Percentiles rank a stretch among this genome's conserved stretches.
Conservation (phyloP, 2,797 vertebrate species). For the Botia almorhae region DNA sequence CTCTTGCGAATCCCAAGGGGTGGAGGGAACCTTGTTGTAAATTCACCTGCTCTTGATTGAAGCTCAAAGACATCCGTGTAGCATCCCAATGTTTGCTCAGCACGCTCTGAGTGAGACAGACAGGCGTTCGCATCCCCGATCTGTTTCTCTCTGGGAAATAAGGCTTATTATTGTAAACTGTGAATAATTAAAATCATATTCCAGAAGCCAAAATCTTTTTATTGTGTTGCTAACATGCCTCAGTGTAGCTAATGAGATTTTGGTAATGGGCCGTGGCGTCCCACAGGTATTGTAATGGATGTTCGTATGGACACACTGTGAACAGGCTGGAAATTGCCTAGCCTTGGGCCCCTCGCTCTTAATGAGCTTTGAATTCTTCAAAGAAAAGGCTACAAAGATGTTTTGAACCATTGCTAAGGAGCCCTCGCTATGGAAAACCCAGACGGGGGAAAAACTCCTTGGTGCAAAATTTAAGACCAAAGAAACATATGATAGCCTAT, state of each 20-base stretch:
- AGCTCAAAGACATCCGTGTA: background rate
- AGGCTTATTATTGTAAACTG: slow-evolving; percentile 49
- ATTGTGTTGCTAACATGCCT: slow-evolving; percentile 53
- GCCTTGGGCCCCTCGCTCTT: slow-evolving; percentile 46
- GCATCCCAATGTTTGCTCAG: background rate
- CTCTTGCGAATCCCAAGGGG: background rate
- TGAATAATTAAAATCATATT: slow-evolving; percentile 50
- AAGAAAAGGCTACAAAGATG: slow-evolving; percentile 17
- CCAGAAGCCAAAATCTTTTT: slow-evolving; percentile 45
- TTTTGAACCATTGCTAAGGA: slow-evolving; percentile 34
- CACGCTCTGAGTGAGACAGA: background rate
- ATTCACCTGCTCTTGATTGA: slow-evolving; percentile 32
- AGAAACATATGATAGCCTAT: background rate
- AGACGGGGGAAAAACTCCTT: background rate
- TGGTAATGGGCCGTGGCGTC: slow-evolving; percentile 58
- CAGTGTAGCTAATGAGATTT: slow-evolving; percentile 58
- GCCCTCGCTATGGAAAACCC: background rate
- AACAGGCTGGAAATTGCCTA: slow-evolving; percentile 45
- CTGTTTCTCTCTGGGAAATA: slow-evolving; percentile 30
- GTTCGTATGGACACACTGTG: slow-evolving; percentile 43
- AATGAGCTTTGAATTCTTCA: slow-evolving; percentile 58
- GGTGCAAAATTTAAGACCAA: background rate
- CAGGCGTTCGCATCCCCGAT: background rate
- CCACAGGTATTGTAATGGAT: slow-evolving; percentile 55
- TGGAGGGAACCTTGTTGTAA: background rate